A percentile compares a stretch with the other conserved stretches of the same genome.
These are phyloP conservation scores for Nymphalis polychloros DNA, from an alignment of 2,888 invertebrate species.

Conservation along the genomic window DNA sequence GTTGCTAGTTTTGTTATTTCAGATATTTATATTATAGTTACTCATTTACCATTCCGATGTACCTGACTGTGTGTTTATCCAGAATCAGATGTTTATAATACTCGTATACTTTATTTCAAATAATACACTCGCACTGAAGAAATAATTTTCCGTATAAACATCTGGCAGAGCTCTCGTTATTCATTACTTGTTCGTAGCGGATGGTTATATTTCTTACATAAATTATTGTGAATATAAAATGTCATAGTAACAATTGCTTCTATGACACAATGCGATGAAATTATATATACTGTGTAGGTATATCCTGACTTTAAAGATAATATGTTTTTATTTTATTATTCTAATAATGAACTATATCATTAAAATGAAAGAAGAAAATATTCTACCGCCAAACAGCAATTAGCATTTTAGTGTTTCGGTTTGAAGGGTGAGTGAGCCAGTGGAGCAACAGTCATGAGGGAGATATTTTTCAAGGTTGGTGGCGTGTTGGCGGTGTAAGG, in stretches of 20 bases:
- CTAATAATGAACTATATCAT: too few relatives aligned
- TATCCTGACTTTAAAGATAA: too few relatives aligned
- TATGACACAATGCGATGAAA: background rate
- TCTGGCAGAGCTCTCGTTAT: constrained; percentile 61
- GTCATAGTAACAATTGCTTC: background rate
- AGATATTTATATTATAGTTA: constrained; percentile 79
- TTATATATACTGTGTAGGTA: too few relatives aligned
- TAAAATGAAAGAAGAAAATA: too few relatives aligned
- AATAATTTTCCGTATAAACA: constrained; percentile 70
- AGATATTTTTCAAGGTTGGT: too few relatives aligned
- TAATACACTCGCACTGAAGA: constrained; percentile 69
- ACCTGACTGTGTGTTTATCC: constrained; percentile 76
- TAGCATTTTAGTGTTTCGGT: too few relatives aligned
- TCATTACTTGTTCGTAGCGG: constrained; percentile 39
- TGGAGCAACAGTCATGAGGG: too few relatives aligned
- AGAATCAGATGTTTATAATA: constrained; percentile 77
- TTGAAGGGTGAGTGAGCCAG: too few relatives aligned
- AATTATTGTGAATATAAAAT: background rate
- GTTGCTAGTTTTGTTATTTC: constrained; percentile 71
- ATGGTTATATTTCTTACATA: constrained; percentile 18
- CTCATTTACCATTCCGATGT: constrained; percentile 80
- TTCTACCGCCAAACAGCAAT: too few relatives aligned
- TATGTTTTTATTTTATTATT: too few relatives aligned
- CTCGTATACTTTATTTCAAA: constrained; percentile 74
- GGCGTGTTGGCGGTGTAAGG: too few relatives aligned